Conservation (phyloP, 2,113 vertebrate genomes). For the Sciurus niger region DNA sequence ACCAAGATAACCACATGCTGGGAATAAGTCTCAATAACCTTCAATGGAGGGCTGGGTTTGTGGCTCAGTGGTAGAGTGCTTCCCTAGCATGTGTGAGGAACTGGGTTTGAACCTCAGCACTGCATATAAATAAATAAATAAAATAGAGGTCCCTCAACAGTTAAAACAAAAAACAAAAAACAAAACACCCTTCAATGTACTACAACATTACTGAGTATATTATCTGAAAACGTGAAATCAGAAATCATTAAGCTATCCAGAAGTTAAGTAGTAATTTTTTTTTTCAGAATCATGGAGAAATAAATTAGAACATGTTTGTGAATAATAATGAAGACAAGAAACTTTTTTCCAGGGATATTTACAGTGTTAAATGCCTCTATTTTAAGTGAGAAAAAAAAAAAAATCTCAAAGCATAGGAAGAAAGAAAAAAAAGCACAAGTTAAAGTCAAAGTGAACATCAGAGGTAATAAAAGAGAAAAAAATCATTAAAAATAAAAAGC, state of each 20-base stretch:
- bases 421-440: not conserved
- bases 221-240: not conserved
- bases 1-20: not conserved
- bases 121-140: too few relatives aligned
- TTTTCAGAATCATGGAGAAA: not conserved
- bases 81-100: too few relatives aligned
- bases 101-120: not conserved
- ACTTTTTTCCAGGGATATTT: not conserved
- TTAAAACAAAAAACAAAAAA: too few relatives aligned
- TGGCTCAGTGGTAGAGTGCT: too few relatives aligned
- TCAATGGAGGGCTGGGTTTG: not conserved
- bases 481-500: not conserved
- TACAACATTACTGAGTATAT: not conserved
- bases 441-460: not conserved
- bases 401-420: not conserved
- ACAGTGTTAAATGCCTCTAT: not conserved
- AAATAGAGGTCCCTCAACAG: too few relatives aligned
- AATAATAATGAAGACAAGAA: not conserved
- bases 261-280: not conserved
- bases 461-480: not conserved
- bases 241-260: not conserved
- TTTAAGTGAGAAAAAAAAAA: not conserved
- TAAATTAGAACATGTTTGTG: not conserved
- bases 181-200: not conserved
- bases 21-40: not conserved